phyloP scores from a whole-genome alignment of 2,113 vertebrate genomes.

The Anhinga anhinga region DNA sequence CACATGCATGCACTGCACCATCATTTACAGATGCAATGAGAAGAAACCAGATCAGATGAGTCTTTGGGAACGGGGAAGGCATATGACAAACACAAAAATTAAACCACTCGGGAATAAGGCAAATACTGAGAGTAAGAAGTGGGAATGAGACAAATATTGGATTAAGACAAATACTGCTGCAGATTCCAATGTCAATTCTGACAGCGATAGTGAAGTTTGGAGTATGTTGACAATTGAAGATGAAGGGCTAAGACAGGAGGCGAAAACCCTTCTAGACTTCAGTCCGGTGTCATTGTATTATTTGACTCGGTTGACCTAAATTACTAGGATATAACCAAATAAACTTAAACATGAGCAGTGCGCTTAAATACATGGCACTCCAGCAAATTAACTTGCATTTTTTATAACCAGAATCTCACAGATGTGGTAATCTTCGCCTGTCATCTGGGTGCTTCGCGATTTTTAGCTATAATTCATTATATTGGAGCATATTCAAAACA shows the following conservation, averaged over 20 bases:
- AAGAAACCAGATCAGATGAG: constrained; percentile 37
- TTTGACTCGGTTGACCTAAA: neutral
- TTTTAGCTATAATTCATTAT: neutral
- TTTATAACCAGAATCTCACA: neutral
- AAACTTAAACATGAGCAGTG: neutral
- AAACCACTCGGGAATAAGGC: constrained; percentile 73
- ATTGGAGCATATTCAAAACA: neutral
- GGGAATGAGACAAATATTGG: constrained; percentile 82
- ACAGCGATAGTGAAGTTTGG: constrained; percentile 48
- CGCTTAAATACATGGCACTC: neutral
- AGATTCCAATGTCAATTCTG: constrained; percentile 71
- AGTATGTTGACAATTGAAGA: constrained; percentile 67
- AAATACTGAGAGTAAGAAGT: constrained; percentile 71
- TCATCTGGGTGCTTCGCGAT: neutral
- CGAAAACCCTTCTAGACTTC: neutral
- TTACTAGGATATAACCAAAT: neutral
- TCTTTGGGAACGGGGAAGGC: constrained; percentile 50
- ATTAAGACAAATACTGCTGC: constrained; percentile 73
- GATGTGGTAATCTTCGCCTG: neutral
- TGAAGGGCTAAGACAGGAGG: constrained; percentile 56
- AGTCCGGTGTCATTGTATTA: neutral
- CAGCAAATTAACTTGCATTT: neutral
- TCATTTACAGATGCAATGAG: constrained; percentile 60
- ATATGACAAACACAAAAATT: constrained; percentile 69
- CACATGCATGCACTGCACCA: neutral